Evolutionary conservation across 1,140 invertebrate species (phyloP).

Genomic region (Drosophila ironensis): DNA sequence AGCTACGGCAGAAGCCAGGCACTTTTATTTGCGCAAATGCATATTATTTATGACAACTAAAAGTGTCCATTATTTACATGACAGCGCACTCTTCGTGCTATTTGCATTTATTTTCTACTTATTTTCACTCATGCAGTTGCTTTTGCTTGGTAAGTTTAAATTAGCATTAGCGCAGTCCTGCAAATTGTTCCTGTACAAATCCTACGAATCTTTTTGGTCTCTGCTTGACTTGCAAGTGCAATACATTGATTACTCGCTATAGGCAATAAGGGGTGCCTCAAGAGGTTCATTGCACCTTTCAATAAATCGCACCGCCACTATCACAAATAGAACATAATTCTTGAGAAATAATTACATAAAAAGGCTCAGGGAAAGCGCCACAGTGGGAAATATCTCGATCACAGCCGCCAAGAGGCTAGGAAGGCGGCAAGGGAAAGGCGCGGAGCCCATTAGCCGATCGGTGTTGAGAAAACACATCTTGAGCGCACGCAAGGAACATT

Average conservation of each 20-base stretch:
- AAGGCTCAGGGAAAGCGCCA: conserved; percentile 39
- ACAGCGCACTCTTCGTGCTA: not conserved
- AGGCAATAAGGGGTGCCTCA: not conserved
- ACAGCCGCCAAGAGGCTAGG: not conserved
- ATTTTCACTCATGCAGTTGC: not conserved
- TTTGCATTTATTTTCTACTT: not conserved
- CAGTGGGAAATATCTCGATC: conserved; percentile 45
- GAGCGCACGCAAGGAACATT: conserved; percentile 20
- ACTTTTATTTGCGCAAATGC: not conserved
- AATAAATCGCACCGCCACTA: conserved; percentile 42
- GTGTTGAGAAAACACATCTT: conserved; percentile 70
- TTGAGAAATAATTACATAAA: conserved; percentile 63
- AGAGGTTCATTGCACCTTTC: conserved; percentile 38
- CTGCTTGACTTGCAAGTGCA: no score
- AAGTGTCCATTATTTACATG: not conserved
- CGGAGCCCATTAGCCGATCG: conserved; percentile 47
- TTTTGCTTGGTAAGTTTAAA: no score
- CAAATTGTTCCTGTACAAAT: no score
- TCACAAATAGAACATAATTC: conserved; percentile 33
- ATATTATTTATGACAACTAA: not conserved
- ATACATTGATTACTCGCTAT: no score
- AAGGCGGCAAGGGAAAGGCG: not conserved
- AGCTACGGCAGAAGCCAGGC: not conserved
- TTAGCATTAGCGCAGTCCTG: no score
- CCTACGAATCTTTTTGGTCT: no score